Evolutionary conservation across 2,797 vertebrate genomes (phyloP), one percentile per base, ranked within the genome.

Genomic region (Bovichtus diacanthus): DNA sequence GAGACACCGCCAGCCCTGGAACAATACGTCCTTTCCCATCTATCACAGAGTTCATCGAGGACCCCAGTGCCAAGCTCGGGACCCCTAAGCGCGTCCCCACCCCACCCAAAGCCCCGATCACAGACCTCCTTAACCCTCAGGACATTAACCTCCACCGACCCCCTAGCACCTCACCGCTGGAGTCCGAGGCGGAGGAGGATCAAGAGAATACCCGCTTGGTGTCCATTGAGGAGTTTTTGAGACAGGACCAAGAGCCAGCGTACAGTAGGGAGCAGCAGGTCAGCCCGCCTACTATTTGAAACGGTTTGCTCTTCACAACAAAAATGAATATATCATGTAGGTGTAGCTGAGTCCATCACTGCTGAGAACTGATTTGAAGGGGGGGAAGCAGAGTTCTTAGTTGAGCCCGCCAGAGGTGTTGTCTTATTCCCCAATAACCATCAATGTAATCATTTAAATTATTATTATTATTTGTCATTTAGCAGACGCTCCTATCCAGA

Each of bases 211-310:
- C 83, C 15, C 93, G 95, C 51, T 70, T 95, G 78, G 94, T 94
- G 64, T 96, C 96, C 68, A 95, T 96, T 0, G 95, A 96, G 34
- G 95, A 96, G 67, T 96, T 96, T 80, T 82, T 96, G 77, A 92
- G 84, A 50, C 93, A 92, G 61, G 93, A 93, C 61, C 87, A 89
- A 58, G 85, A 94, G 34, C 84, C 92, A 0, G 21, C n/a, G 0
- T 87, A 75, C 70, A 9, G 23, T 34, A 68, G 55, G 59, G 86
- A 49, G 47, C 88, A 92, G 70, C 91, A 94, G 94, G 95, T 95
- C 65, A 72, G 90, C 46, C 7, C 1, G 7, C 2, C 6, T 21
- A 6, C 5, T 59, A 6, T 51, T 58, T 41, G 23, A 9, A 63
- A 21, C 15, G 56, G 39, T 38, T 29, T 6, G 34, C 18, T 41